Base-by-base conservation (phyloP, 2,797 vertebrate species). In the Monodelphis domestica region DNA sequence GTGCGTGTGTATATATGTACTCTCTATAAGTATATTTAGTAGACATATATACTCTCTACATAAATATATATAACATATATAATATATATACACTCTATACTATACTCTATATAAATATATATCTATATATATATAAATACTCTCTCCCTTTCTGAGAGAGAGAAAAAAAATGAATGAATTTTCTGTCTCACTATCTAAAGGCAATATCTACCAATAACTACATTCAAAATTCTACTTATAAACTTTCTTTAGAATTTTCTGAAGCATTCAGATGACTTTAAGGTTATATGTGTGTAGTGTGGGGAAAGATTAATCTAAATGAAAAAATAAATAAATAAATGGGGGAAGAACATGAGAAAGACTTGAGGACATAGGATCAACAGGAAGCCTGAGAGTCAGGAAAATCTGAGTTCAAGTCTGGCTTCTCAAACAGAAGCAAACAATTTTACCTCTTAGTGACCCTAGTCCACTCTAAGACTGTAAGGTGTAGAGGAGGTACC, bases 281-380 rank as follows among this genome's bases (percentile, higher is more conserved):
- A n/a, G 55, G 12, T n/a, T 90, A 90, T n/a, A 17, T 54, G 5
- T 94, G 4, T 90, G 90, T 78, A 55, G 21, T 90, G 29, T 93
- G 90, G 54, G 91, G 50, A 96, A 95, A 94, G 9, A 26, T 11
- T 45, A 21, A 45, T 26, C 50, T 63, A n/a, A 93, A 89, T n/a
- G n/a, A n/a, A n/a, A n/a, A n/a, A n/a, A n/a, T n/a, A n/a, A n/a
- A n/a, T n/a, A n/a, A n/a, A n/a, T n/a, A n/a, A 57, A 63, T 2
- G 30, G 30, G 4, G 33, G n/a, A 57, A 57, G 30, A 10, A 11
- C n/a, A 33, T n/a, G 63, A 10, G 6, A 24, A 2, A 45, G 38
- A 78, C n/a, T n/a, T n/a, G 7, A 78, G 38, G 38, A 45, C 24
- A 50, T 45, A 24, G 7, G 38, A 45, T 26, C 26, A 84, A 84